phyloP scores from a whole-genome alignment of 1,140 invertebrate species.

The Drosophila aff. region DNA sequence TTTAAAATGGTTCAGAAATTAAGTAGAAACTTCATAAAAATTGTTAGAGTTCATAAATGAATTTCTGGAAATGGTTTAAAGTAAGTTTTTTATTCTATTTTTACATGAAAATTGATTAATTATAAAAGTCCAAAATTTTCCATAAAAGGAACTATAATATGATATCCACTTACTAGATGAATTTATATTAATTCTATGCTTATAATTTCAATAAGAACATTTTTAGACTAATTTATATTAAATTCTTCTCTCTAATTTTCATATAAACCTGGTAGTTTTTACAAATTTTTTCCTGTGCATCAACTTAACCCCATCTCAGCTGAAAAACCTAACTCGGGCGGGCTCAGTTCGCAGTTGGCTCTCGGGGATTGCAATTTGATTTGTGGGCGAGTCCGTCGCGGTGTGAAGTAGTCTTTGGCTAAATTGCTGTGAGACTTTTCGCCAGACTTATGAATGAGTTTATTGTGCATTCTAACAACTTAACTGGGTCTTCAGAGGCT shows the following conservation, averaged over 20 bases:
- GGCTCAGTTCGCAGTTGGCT: slow-evolving; percentile 23
- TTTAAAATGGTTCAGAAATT: background rate
- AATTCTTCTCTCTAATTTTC: background rate
- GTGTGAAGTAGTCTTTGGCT: slow-evolving; percentile 46
- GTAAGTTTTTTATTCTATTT: background rate
- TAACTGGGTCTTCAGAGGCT: slow-evolving; percentile 44
- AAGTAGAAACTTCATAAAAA: too few species aligned
- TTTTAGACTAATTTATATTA: background rate
- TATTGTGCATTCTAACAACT: slow-evolving; percentile 54
- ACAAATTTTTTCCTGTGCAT: slow-evolving; percentile 6
- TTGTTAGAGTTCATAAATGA: background rate
- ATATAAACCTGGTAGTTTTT: rapidly evolving
- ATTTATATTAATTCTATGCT: too few species aligned
- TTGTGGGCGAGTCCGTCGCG: slow-evolving; percentile 44
- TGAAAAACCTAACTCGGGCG: slow-evolving; percentile 11
- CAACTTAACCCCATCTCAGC: slow-evolving; percentile 28
- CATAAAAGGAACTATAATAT: too few species aligned
- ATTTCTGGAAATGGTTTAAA: background rate
- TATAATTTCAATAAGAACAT: too few species aligned
- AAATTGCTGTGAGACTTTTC: slow-evolving; percentile 51
- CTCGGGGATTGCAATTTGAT: slow-evolving; percentile 52
- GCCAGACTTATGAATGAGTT: slow-evolving; percentile 51
- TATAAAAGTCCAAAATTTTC: background rate
- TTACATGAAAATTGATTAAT: too few species aligned
- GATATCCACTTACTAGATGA: too few species aligned